phyloP scores from a whole-genome alignment of 2,113 vertebrate species.

The Erinaceus europaeus region DNA sequence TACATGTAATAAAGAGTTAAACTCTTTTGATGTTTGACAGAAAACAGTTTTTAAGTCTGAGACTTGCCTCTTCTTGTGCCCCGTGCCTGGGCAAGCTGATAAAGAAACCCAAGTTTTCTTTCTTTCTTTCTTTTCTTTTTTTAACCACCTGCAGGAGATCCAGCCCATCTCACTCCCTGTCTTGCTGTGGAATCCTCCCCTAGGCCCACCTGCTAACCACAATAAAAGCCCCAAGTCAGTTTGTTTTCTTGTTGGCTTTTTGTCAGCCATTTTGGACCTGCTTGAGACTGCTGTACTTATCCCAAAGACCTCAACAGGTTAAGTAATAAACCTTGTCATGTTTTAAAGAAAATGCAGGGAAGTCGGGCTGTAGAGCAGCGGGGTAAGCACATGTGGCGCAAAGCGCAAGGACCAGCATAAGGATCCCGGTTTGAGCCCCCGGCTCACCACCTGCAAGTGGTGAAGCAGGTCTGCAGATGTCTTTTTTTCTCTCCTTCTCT shows the following conservation, averaged over 20 bases:
- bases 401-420: too few relatives aligned
- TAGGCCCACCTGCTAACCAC: background rate
- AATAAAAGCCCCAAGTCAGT: background rate
- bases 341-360: too few relatives aligned
- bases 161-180: background rate
- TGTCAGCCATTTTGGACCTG: background rate
- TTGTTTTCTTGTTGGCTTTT: too few relatives aligned
- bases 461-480: too few relatives aligned
- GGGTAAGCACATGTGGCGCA: too few relatives aligned
- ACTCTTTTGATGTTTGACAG: background rate
- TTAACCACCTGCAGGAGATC: background rate
- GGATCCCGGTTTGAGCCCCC: too few relatives aligned
- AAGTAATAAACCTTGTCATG: background rate
- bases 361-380: too few relatives aligned
- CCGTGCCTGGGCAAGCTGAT: background rate
- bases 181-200: background rate
- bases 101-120: background rate
- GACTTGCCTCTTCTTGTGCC: background rate
- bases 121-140: too few relatives aligned
- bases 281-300: too few relatives aligned
- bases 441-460: too few relatives aligned
- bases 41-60: background rate
- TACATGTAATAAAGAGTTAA: background rate
- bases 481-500: too few relatives aligned
- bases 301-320: background rate